Evolutionary conservation across 2,113 vertebrate genomes (phyloP).

Genomic region (Colaptes auratus): DNA sequence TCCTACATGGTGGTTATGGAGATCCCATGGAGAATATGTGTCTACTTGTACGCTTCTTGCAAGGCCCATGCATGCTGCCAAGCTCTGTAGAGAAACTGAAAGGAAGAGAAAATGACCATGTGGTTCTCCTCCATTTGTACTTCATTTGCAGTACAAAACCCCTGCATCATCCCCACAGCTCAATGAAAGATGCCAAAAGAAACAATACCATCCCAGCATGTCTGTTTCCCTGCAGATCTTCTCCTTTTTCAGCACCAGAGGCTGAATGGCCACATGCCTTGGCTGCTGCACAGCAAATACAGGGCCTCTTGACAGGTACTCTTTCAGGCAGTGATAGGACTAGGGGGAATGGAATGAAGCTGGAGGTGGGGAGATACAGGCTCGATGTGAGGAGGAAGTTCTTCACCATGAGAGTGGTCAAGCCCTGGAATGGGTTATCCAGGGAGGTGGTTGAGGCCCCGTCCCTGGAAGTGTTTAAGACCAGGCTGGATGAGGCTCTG

Average conservation of each 20-base stretch:
- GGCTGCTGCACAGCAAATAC: neutral
- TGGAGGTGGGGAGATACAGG: too few relatives aligned
- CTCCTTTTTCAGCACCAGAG: neutral
- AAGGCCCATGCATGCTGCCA: neutral
- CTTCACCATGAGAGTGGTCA: too few relatives aligned
- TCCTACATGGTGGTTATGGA: neutral
- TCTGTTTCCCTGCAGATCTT: neutral
- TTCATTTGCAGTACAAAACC: neutral
- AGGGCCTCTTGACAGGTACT: neutral
- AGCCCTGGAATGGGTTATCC: too few relatives aligned
- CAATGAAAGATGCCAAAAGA: neutral
- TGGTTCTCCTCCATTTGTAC: neutral
- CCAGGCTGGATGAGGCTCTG: too few relatives aligned
- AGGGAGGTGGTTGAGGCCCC: too few relatives aligned
- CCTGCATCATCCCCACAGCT: neutral
- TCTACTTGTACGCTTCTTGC: neutral
- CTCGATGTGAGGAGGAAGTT: too few relatives aligned
- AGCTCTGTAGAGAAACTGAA: neutral
- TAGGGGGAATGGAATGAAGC: too few relatives aligned
- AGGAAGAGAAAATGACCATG: neutral
- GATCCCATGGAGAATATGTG: neutral
- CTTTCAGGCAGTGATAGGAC: too few relatives aligned
- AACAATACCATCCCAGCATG: neutral
- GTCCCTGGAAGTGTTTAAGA: too few relatives aligned
- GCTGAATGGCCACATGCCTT: fast-evolving